Conservation (phyloP, 2,888 invertebrate genomes). For the Amblyjoppa fuscipennis region DNA sequence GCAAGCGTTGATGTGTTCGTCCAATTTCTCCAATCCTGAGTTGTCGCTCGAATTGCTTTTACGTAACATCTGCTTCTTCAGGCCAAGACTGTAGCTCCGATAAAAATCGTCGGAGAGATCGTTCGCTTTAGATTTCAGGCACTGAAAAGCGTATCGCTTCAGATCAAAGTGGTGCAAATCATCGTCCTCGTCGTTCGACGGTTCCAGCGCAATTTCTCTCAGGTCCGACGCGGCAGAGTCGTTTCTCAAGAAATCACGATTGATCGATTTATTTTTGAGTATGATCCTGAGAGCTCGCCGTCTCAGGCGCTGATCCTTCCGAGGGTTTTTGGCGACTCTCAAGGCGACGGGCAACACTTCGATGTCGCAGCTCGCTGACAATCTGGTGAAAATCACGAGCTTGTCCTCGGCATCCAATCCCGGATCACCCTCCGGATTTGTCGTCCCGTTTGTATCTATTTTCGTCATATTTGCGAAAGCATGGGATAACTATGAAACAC, state of each 20-base stretch:
- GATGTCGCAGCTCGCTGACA: neutral
- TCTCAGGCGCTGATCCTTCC: neutral
- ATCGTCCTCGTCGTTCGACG: neutral
- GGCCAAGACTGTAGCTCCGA: neutral
- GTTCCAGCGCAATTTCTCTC: neutral
- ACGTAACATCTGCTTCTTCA: neutral
- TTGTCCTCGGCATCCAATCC: neutral
- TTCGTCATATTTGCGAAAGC: neutral
- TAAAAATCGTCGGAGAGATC: conserved; percentile 23
- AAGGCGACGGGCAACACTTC: conserved; percentile 2
- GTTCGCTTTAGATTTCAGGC: neutral
- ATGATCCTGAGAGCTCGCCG: neutral
- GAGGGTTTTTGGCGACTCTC: neutral
- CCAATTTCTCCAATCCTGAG: neutral
- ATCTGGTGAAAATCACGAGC: neutral
- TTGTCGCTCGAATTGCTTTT: neutral
- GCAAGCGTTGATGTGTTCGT: neutral
- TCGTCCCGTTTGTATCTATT: neutral
- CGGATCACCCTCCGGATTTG: neutral
- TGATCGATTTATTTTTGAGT: neutral
- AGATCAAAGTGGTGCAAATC: neutral
- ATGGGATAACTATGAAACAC: neutral
- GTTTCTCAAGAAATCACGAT: neutral
- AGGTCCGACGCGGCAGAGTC: neutral
- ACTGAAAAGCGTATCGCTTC: conserved; percentile 2